These are phyloP conservation scores for Drosophila infuscata DNA, from an alignment of 2,888 invertebrate species.

Conservation along the genomic window DNA sequence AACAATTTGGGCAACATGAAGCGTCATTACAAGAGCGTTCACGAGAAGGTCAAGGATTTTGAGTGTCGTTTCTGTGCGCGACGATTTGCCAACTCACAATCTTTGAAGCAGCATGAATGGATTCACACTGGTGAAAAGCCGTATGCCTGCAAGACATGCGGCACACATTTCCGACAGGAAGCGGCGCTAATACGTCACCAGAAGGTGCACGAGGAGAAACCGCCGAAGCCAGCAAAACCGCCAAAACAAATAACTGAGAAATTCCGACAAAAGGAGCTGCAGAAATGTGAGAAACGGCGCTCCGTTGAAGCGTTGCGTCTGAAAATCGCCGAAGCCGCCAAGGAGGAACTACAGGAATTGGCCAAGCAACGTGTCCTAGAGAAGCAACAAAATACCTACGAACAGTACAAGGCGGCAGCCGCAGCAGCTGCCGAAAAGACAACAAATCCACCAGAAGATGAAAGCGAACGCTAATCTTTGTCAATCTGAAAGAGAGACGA, in stretches of 20 bases:
- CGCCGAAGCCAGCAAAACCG: constrained; percentile 44
- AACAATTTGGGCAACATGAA: constrained; percentile 83
- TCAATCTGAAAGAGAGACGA: neutral
- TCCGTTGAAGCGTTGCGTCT: constrained; percentile 69
- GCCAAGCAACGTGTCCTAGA: constrained; percentile 62
- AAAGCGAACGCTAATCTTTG: neutral
- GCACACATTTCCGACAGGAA: constrained; percentile 81
- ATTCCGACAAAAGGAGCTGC: constrained; percentile 70
- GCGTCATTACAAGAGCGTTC: constrained; percentile 83
- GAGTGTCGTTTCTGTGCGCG: constrained; percentile 82
- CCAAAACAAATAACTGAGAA: constrained; percentile 64
- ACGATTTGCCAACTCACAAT: constrained; percentile 83
- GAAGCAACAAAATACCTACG: constrained; percentile 65
- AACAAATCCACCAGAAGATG: neutral
- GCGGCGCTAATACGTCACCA: constrained; percentile 83
- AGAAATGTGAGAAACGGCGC: constrained; percentile 72
- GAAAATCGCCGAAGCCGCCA: constrained; percentile 79
- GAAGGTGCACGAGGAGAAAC: constrained; percentile 79
- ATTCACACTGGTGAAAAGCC: constrained; percentile 84
- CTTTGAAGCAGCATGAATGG: constrained; percentile 84
- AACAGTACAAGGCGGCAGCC: constrained; percentile 64
- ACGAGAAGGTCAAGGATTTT: constrained; percentile 83
- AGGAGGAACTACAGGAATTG: constrained; percentile 70
- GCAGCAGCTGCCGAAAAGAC: constrained; percentile 12
- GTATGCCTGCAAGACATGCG: constrained; percentile 78